Percentiles rank a stretch among this genome's conserved stretches.
Conservation (phyloP, 2,113 vertebrate genomes). For the Orycteropus afer region DNA sequence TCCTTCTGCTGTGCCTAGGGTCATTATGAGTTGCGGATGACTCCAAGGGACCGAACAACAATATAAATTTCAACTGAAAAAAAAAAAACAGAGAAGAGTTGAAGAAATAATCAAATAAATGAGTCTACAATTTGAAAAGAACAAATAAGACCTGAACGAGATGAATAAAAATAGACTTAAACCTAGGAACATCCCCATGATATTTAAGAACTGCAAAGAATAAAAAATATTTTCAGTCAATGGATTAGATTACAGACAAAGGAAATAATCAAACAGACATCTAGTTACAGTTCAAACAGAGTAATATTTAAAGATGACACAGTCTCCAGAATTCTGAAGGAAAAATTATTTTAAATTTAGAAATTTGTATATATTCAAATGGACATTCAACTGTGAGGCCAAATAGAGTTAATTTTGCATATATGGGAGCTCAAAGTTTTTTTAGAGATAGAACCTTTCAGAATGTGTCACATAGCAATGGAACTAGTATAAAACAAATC, state of each 20-base stretch:
- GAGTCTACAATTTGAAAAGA: neutral
- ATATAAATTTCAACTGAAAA: too few species aligned
- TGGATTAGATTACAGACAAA: neutral
- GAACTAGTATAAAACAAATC: neutral
- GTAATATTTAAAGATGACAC: conserved; percentile 50
- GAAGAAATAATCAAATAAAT: neutral
- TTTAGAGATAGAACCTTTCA: neutral
- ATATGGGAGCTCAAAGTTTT: neutral
- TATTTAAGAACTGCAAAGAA: neutral
- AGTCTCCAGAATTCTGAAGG: neutral
- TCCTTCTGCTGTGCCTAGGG: too few species aligned
- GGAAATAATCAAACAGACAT: neutral
- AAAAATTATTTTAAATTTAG: neutral
- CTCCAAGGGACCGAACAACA: too few species aligned
- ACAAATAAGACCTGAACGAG: neutral
- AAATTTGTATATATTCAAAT: neutral
- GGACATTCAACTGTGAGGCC: neutral
- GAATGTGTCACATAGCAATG: neutral
- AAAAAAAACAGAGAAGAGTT: neutral
- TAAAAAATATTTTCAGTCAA: neutral
- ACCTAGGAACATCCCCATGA: neutral
- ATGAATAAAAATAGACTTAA: conserved; percentile 4
- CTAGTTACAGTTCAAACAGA: neutral
- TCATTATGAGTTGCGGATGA: too few species aligned
- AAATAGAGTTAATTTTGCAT: neutral